Conservation (phyloP, 64 coral and sea anemone genomes). For the Trachythela sp. region DNA sequence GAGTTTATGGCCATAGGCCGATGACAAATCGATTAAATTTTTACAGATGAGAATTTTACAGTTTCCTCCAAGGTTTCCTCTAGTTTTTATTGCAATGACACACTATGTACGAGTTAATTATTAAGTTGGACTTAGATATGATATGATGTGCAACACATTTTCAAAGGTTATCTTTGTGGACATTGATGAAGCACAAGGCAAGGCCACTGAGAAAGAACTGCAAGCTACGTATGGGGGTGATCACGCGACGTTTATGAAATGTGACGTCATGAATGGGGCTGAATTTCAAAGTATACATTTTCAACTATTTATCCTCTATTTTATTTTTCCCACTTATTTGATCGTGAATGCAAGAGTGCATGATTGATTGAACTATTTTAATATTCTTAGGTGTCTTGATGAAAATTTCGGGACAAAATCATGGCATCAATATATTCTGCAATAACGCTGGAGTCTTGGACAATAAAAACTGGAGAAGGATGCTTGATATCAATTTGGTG, state of each 20-base stretch:
- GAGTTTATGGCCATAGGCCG: too few species aligned
- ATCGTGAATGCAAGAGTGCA: not conserved
- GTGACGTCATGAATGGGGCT: not conserved
- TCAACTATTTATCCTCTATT: too few species aligned
- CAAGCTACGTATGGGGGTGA: not conserved
- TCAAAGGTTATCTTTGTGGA: not conserved
- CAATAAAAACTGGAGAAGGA: not conserved
- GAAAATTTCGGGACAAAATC: not conserved
- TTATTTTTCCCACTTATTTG: too few species aligned
- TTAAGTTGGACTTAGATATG: too few species aligned
- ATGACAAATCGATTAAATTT: too few species aligned
- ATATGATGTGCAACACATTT: not conserved
- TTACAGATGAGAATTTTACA: too few species aligned
- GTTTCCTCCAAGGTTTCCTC: too few species aligned
- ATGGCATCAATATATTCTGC: constrained; percentile 7
- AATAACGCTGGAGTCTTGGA: constrained; percentile 14
- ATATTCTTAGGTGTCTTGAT: not conserved
- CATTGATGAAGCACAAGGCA: not conserved
- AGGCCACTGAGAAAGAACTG: not conserved
- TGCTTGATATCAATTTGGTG: not conserved
- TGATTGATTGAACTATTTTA: not conserved
- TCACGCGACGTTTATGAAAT: not conserved
- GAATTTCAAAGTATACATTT: not conserved
- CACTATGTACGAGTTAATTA: too few species aligned
- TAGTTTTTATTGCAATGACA: too few species aligned